Conservation (phyloP, 2,888 invertebrate species). For the Drosophila lutescens region DNA sequence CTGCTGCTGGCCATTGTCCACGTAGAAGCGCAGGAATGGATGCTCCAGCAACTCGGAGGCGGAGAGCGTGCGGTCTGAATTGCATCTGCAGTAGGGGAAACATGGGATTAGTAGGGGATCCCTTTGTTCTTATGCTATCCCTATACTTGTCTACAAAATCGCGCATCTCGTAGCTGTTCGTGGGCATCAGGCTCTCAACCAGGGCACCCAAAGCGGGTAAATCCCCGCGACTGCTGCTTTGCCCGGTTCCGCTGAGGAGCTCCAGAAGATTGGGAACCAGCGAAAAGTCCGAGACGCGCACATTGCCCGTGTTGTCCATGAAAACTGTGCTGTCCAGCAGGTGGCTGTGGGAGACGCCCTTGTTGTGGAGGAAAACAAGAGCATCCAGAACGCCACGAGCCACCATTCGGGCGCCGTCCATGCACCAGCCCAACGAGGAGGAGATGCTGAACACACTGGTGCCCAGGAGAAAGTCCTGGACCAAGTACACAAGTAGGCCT, state of each 20-base stretch:
- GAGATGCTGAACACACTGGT: conserved; percentile 83
- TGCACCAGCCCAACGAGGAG: conserved; percentile 82
- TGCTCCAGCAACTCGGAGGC: conserved; percentile 91
- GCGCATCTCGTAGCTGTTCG: conserved; percentile 82
- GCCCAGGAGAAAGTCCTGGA: conserved; percentile 88
- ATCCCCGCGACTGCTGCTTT: conserved; percentile 81
- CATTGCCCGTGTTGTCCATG: conserved; percentile 87
- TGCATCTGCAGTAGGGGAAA: conserved; percentile 68
- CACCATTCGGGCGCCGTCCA: conserved; percentile 85
- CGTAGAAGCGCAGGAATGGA: conserved; percentile 87
- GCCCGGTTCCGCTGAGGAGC: conserved; percentile 77
- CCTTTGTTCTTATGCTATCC: too few species aligned
- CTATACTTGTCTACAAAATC: conserved; percentile 84
- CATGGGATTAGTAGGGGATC: neutral
- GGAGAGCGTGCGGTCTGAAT: conserved; percentile 86
- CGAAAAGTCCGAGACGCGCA: conserved; percentile 83
- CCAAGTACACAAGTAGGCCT: conserved; percentile 87
- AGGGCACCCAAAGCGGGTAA: conserved; percentile 83
- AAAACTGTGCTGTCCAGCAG: conserved; percentile 90
- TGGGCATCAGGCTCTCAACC: conserved; percentile 82
- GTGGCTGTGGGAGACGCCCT: conserved; percentile 92
- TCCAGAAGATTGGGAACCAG: conserved; percentile 82
- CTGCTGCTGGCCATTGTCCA: conserved; percentile 64
- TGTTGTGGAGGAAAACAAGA: conserved; percentile 91
- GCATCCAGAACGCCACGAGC: conserved; percentile 90